Evolutionary conservation across 2,888 invertebrate genomes (phyloP), one percentile per base, ranked within the genome.

Genomic region (Drosophila paracracens): DNA sequence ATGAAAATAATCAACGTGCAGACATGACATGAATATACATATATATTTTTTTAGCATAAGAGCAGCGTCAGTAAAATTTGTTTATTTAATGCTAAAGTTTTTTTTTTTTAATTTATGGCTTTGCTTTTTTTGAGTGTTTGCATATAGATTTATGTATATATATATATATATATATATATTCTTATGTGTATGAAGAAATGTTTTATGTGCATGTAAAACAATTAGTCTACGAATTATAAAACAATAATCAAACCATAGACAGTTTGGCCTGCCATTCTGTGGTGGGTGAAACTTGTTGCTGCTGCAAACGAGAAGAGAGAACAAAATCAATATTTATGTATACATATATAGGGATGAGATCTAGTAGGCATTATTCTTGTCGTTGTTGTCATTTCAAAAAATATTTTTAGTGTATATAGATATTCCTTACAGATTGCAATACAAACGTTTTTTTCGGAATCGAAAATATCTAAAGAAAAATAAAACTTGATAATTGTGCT

Each of bases 231-330:
- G 50, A 64, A 64, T 68, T 75, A 72, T 70, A 56, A 75, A 81
- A 72, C 71, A 79, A 74, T 79, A 66, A 67, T 63, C 67, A 16
- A 46, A 8, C 85, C 88, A 74, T 77, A 56, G 88, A 89, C 90
- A 90, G 88, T 85, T 90, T 85, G 90, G 88, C 89, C 91, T 85
- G 91, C 89, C 88, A 89, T 87, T 81, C 86, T 91, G 88, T 82
- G 83, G 86, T 88, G 88, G 90, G 90, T 82, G 70, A 76, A 78
- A 75, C 79, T 78, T 73, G 74, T 79, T 77, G 76, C 85, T 89
- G 79, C 31, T 57, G 57, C 31, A 57, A 87, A 76, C n/a, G 70
- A 51, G 64, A 11, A 16, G 54, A 52, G n/a, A 58, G 25, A n/a
- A 62, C 5, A 33, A 59, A 27, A 33, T 18, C 38, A n/a, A 7